Base-by-base conservation (phyloP, 2,113 vertebrate species). In the Lophotis ruficrista region DNA sequence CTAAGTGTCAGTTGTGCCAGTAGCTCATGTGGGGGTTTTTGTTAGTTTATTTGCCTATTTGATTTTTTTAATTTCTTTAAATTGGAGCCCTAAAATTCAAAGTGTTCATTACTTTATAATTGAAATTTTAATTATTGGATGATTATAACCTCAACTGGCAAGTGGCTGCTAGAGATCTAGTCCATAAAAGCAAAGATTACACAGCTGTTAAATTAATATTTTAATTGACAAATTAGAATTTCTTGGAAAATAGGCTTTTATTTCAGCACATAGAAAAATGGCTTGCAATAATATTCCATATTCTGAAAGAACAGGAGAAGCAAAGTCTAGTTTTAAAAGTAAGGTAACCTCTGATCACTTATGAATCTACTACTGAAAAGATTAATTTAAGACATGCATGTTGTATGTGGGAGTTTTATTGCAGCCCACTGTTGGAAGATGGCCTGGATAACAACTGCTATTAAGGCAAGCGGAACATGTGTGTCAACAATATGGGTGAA, bases 1-100 rank as follows among this genome's bases (percentile, higher is more conserved):
- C 16, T 50, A 47, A 41, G 7, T 73, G 25, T 4, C 48, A 48
- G 3, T 56, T 89, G 8, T 60, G 14, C 8, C 22, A 35, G 9
- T 45, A 72, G 3, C 4, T 56, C 5, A 10, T 12, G 33, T 23
- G 4, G 22, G 2, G 0, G 2, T 33, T 45, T 33, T 47, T 35
- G 13, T 43, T 82, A 5, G 0, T 18, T 43, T 58, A 1, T 61
- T 48, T 73, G 3, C 3, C 17, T 80, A 8, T 12, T 31, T 47
- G 7, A 0, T 10, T 18, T 15, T 19, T 24, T 41, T 35, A 1
- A 0, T 61, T 83, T 68, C 21, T 79, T 91, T 54, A 43, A 57
- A 72, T 30, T 66, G 8, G 4, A 72, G 11, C 27, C 7, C 2
- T 71, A 69, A 65, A 92, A 60, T 54, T 75, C 35, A 47, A 78